These are phyloP conservation scores for Akabosia matsudoensis DNA, from an alignment of 1,140 invertebrate species.

Conservation along the genomic window DNA sequence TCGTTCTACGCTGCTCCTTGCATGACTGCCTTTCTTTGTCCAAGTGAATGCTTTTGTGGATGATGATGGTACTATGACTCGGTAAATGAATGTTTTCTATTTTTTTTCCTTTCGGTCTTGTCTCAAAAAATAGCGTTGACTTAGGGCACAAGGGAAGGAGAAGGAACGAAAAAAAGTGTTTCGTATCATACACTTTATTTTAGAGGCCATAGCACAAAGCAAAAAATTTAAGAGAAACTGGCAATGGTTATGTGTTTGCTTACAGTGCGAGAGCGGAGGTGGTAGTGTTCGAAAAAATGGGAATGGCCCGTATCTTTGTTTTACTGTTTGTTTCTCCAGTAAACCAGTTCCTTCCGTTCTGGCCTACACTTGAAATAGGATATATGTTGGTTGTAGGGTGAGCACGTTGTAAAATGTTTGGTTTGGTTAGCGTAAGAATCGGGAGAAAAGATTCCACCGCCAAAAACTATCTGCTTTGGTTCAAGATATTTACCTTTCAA, in stretches of 20 bases:
- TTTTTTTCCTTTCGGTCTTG: not conserved
- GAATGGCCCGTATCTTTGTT: not conserved
- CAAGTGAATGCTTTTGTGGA: constrained; percentile 5
- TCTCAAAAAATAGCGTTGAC: not conserved
- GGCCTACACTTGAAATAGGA: not conserved
- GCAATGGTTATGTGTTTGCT: not conserved
- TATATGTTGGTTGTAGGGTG: too few species aligned
- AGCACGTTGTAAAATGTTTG: too few species aligned
- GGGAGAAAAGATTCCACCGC: not conserved
- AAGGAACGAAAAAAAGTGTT: not conserved
- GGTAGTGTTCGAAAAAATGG: not conserved
- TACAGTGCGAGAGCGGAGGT: not conserved
- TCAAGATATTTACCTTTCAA: constrained; percentile 17
- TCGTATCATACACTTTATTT: not conserved
- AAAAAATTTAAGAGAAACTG: not conserved
- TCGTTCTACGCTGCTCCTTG: not conserved
- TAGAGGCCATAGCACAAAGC: not conserved
- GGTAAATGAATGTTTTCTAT: constrained; percentile 1
- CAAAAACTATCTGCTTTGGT: not conserved
- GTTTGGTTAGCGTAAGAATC: not conserved
- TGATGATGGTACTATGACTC: not conserved
- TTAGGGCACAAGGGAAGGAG: not conserved
- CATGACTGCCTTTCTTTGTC: not conserved
- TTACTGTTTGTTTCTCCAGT: too few species aligned
- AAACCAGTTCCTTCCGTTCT: constrained; percentile 10